A percentile compares a stretch with the other conserved stretches of the same genome.
These are phyloP conservation scores for Dromius quadrimaculatus DNA, from an alignment of 2,888 invertebrate species.

Conservation along the genomic window DNA sequence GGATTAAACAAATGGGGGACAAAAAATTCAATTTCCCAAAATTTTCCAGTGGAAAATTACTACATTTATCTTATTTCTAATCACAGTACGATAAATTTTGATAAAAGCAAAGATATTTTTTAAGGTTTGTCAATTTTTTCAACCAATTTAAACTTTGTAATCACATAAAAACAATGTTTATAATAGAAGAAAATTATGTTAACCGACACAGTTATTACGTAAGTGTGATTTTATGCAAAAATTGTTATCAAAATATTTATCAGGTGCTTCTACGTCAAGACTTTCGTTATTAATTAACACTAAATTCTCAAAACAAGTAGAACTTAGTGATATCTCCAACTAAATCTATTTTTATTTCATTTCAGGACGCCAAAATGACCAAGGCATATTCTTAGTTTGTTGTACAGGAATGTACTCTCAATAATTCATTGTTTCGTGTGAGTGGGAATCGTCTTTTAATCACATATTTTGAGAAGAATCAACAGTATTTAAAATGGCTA, in stretches of 20 bases:
- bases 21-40: too few species aligned
- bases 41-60: too few species aligned
- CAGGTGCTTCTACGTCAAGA: constrained; percentile 30
- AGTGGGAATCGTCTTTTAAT: constrained; percentile 19
- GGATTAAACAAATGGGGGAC: too few species aligned
- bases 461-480: neutral
- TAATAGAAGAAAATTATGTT: too few species aligned
- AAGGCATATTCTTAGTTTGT: constrained; percentile 51
- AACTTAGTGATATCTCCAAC: constrained; percentile 25
- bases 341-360: constrained; percentile 41
- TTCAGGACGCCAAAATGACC: constrained; percentile 51
- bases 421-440: constrained; percentile 18
- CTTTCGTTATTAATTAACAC: constrained; percentile 26
- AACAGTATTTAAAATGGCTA: constrained; percentile 65
- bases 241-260: constrained; percentile 12
- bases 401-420: constrained; percentile 24
- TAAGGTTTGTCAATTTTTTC: too few species aligned
- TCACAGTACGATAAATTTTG: too few species aligned
- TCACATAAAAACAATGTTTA: too few species aligned
- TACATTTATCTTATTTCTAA: too few species aligned
- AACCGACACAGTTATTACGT: too few species aligned
- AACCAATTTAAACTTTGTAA: too few species aligned
- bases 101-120: too few species aligned
- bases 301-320: neutral
- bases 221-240: constrained; percentile 7